A percentile compares a stretch with the other conserved stretches of the same genome.
Evolutionary conservation across 2,888 invertebrate genomes (phyloP).

Genomic region (Tiliacea citrago): DNA sequence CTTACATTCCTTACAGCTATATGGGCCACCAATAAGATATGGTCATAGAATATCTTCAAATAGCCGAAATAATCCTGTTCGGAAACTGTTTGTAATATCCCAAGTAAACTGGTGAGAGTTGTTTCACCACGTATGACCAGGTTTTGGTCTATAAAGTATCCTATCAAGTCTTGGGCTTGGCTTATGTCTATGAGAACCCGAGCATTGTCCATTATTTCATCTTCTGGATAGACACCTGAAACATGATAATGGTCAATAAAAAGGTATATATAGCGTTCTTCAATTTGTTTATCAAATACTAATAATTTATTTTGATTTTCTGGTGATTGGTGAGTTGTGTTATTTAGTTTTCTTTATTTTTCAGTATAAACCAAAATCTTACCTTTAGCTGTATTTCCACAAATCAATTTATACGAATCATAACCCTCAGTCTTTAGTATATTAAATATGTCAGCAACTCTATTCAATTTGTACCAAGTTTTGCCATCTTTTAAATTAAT

Average conservation of each 20-base stretch:
- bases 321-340: background rate
- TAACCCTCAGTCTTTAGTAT: slow-evolving; percentile 83
- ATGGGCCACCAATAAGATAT: slow-evolving; percentile 92
- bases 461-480: slow-evolving; percentile 89
- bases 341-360: background rate
- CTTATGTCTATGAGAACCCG: slow-evolving; percentile 91
- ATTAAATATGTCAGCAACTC: slow-evolving; percentile 87
- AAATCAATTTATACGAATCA: slow-evolving; percentile 91
- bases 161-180: slow-evolving; percentile 89
- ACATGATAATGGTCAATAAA: slow-evolving; percentile 13
- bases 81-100: slow-evolving; percentile 79
- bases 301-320: background rate
- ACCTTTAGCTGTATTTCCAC: slow-evolving; percentile 94
- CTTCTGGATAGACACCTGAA: slow-evolving; percentile 82
- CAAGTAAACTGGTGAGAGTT: slow-evolving; percentile 88
- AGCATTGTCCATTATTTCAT: slow-evolving; percentile 69
- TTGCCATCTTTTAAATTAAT: slow-evolving; percentile 73
- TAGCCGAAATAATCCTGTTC: slow-evolving; percentile 88
- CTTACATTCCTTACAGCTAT: slow-evolving; percentile 93
- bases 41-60: slow-evolving; percentile 89
- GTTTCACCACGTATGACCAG: slow-evolving; percentile 90
- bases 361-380: slow-evolving; percentile 29
- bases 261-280: background rate
- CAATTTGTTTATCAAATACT: background rate
- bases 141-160: slow-evolving; percentile 76